Evolutionary conservation across 1,140 invertebrate species (phyloP).

Genomic region (Paraescarpia echinospica): DNA sequence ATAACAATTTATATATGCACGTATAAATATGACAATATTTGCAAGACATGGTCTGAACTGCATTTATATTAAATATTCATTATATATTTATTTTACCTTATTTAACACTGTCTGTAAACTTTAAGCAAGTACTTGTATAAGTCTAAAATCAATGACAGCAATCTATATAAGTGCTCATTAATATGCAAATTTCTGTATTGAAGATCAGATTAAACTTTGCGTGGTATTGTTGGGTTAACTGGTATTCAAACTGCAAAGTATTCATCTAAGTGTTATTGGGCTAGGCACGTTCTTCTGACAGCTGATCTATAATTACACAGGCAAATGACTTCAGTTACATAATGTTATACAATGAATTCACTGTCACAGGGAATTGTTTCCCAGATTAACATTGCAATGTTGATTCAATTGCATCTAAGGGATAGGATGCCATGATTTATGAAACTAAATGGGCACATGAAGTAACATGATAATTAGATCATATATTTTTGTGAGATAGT

Average conservation of each 20-base stretch:
- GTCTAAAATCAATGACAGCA: background rate
- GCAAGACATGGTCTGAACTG: no score
- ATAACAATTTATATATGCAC: no score
- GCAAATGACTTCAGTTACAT: background rate
- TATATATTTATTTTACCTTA: no score
- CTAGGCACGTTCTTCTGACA: no score
- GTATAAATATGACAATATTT: no score
- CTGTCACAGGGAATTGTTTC: background rate
- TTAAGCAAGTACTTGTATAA: background rate
- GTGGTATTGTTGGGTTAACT: background rate
- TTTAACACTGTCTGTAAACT: background rate
- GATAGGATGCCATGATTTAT: background rate
- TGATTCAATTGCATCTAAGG: background rate
- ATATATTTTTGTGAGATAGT: no score
- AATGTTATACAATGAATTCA: background rate
- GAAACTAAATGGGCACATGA: no score
- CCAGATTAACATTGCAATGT: background rate
- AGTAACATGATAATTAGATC: no score
- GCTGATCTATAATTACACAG: background rate
- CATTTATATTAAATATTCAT: no score
- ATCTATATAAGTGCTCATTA: background rate
- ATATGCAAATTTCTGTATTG: background rate
- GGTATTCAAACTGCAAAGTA: background rate
- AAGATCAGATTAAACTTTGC: background rate
- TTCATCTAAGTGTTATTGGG: background rate